Evolutionary conservation across 2,888 invertebrate genomes (phyloP).

Genomic region (Netelia virgata): DNA sequence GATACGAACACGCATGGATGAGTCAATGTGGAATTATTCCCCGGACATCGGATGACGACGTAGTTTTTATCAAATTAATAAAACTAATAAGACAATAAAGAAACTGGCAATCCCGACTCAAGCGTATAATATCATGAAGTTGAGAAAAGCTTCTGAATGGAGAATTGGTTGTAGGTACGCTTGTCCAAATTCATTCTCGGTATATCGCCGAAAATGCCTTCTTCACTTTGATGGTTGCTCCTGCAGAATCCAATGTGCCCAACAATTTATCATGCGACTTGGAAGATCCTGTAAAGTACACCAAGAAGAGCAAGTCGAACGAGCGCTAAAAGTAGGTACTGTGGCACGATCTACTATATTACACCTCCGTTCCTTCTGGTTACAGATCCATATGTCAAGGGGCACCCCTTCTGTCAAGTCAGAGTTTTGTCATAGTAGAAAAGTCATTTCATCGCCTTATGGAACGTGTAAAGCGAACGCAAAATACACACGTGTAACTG

Average conservation of each 20-base stretch:
- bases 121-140: too few relatives aligned
- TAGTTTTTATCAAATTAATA: too few relatives aligned
- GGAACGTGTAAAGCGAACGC: conserved; percentile 16
- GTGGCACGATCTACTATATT: neutral
- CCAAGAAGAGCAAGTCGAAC: neutral
- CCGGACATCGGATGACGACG: too few relatives aligned
- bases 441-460: conserved; percentile 32
- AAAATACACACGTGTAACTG: conserved; percentile 47
- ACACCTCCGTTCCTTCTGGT: neutral
- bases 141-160: too few relatives aligned
- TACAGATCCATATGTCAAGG: conserved; percentile 67
- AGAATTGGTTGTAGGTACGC: too few relatives aligned
- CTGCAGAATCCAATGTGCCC: neutral
- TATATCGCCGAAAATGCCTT: too few relatives aligned
- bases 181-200: too few relatives aligned
- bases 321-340: neutral
- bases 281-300: neutral
- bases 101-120: too few relatives aligned
- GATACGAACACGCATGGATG: too few relatives aligned
- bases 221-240: too few relatives aligned
- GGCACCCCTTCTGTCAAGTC: conserved; percentile 53
- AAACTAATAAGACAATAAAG: too few relatives aligned
- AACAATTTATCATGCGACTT: neutral
- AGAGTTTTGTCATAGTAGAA: conserved; percentile 15
- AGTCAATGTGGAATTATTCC: too few relatives aligned